A percentile compares a stretch with the other conserved stretches of the same genome.
Conservation (phyloP, 2,797 vertebrate genomes). For the Otolemur crassicaudatus region DNA sequence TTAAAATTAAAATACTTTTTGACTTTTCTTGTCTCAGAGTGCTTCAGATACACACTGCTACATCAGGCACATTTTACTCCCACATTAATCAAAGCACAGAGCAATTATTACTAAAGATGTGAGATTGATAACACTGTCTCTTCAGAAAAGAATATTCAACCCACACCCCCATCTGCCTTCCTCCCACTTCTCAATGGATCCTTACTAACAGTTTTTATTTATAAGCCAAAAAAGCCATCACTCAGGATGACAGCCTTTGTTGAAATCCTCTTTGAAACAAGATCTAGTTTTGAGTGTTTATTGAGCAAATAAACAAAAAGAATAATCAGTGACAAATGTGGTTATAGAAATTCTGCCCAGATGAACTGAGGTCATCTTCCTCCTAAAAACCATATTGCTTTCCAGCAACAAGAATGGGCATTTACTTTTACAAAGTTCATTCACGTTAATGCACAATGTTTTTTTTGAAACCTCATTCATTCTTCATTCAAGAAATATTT, state of each 20-base stretch:
- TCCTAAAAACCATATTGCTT: conserved; percentile 21
- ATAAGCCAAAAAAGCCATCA: conserved; percentile 44
- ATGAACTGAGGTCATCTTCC: conserved; percentile 1
- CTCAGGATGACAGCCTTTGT: conserved; percentile 24
- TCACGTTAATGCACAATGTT: conserved; percentile 6
- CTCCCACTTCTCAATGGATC: conserved; percentile 38
- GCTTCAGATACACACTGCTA: conserved; percentile 70
- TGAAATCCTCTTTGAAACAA: conserved; percentile 41
- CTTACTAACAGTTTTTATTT: conserved; percentile 35
- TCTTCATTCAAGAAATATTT: conserved; percentile 63
- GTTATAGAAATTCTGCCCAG: neutral
- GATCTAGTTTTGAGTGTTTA: conserved; percentile 33
- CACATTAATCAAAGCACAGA: conserved; percentile 79
- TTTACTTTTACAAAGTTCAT: conserved; percentile 57
- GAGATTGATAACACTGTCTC: conserved; percentile 68
- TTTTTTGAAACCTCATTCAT: conserved; percentile 35
- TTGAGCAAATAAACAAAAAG: conserved; percentile 50
- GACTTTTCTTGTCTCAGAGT: conserved; percentile 69
- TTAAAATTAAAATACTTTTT: conserved; percentile 72
- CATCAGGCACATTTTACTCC: conserved; percentile 75
- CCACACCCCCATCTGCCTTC: conserved; percentile 20
- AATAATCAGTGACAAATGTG: neutral
- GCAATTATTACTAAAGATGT: conserved; percentile 68
- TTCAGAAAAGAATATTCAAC: conserved; percentile 66
- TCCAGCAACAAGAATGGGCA: neutral